Conservation (phyloP, 2,797 vertebrate species). For the Lacerta bilineata region DNA sequence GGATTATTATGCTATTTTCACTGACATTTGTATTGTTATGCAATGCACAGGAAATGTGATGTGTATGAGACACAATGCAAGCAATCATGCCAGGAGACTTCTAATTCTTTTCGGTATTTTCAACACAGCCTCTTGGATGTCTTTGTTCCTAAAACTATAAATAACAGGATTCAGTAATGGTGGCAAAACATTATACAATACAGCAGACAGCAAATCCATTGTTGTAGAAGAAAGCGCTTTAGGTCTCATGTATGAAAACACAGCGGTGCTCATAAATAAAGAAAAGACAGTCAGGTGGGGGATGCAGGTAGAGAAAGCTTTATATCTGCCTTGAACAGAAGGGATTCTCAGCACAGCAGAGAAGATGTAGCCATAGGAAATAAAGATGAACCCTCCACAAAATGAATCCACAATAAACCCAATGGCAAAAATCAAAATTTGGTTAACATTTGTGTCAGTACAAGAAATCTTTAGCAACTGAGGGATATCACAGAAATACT, state of each 20-base stretch:
- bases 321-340: slow-evolving; percentile 47
- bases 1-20: neutral
- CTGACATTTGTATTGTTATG: neutral
- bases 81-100: neutral
- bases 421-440: neutral
- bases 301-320: slow-evolving; percentile 67
- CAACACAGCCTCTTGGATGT: slow-evolving; percentile 54
- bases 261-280: slow-evolving; percentile 59
- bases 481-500: slow-evolving; percentile 58
- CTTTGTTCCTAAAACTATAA: slow-evolving; percentile 43
- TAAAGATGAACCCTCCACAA: neutral
- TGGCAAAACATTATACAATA: slow-evolving; percentile 66
- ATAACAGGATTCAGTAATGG: slow-evolving; percentile 65
- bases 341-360: slow-evolving; percentile 44
- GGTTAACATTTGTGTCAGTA: neutral
- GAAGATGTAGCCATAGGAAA: slow-evolving; percentile 12
- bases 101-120: slow-evolving; percentile 2
- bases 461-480: slow-evolving; percentile 54
- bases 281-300: slow-evolving; percentile 66
- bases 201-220: slow-evolving; percentile 40
- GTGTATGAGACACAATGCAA: neutral
- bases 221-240: slow-evolving; percentile 24
- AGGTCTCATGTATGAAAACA: slow-evolving; percentile 64
- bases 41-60: neutral
- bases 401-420: neutral